Conservation (phyloP, 35 echinoderm and acorn worm species). For the Acanthaster planci region DNA sequence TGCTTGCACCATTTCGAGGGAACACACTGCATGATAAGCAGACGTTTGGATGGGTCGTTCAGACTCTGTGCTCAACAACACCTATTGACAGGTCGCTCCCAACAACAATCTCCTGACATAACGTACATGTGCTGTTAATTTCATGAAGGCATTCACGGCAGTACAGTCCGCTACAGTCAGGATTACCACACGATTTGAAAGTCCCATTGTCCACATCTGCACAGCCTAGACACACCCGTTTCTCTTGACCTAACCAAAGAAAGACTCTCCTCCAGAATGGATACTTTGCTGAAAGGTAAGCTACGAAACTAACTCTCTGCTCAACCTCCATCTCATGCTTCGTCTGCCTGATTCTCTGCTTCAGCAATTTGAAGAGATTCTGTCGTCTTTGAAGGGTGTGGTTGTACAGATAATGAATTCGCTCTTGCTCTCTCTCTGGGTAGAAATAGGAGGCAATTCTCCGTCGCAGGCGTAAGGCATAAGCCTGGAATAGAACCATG, state of each 20-base stretch:
- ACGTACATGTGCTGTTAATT: slow-evolving; percentile 32
- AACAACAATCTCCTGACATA: slow-evolving; percentile 46
- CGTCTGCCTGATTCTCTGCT: slow-evolving; percentile 49
- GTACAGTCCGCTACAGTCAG: slow-evolving; percentile 57
- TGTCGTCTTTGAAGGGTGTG: slow-evolving; percentile 71
- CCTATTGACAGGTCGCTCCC: slow-evolving; percentile 13
- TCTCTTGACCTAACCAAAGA: slow-evolving; percentile 40
- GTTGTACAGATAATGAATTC: slow-evolving; percentile 74
- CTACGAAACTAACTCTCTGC: slow-evolving; percentile 56
- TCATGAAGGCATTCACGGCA: slow-evolving; percentile 63
- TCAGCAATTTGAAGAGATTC: slow-evolving; percentile 55
- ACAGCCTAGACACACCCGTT: slow-evolving; percentile 62
- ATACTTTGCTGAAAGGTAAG: slow-evolving; percentile 59
- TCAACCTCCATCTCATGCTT: slow-evolving; percentile 62
- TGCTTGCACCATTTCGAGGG: no score
- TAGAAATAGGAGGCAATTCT: slow-evolving; percentile 85
- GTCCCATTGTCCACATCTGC: slow-evolving; percentile 41
- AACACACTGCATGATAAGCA: not conserved
- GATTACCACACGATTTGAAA: slow-evolving; percentile 51
- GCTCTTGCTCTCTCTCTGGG: slow-evolving; percentile 73
- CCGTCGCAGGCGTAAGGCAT: slow-evolving; percentile 63
- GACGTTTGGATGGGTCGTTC: not conserved
- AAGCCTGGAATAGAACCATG: slow-evolving; percentile 84
- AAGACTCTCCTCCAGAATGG: slow-evolving; percentile 53
- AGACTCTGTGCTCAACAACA: slow-evolving; percentile 43